Evolutionary conservation across 2,888 invertebrate genomes (phyloP).

Genomic region (Agonum fuliginosum): DNA sequence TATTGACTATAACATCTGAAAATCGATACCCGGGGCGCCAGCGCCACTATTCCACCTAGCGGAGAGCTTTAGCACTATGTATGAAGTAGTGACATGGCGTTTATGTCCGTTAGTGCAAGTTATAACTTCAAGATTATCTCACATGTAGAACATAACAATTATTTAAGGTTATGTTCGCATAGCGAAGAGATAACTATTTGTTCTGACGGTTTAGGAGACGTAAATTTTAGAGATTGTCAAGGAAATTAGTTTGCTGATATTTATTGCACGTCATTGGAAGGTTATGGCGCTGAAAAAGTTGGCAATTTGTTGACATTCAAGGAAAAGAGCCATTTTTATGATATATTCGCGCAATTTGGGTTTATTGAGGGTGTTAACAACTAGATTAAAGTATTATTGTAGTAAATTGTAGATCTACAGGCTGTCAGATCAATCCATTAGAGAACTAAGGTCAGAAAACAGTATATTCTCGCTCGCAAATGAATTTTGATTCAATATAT

Average conservation of each 20-base stretch:
- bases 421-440: too few relatives aligned
- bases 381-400: too few relatives aligned
- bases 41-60: neutral
- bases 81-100: conserved; percentile 9
- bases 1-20: conserved; percentile 40
- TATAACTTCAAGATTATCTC: conserved; percentile 37
- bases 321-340: too few relatives aligned
- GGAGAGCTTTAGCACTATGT: neutral
- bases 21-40: conserved; percentile 46
- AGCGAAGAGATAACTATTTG: conserved; percentile 19
- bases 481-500: too few relatives aligned
- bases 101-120: conserved; percentile 23
- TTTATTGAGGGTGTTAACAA: too few relatives aligned
- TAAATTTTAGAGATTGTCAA: neutral
- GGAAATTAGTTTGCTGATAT: neutral
- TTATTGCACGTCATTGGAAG: neutral
- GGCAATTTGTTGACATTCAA: too few relatives aligned
- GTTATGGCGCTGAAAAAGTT: neutral
- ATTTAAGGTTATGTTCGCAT: conserved; percentile 5
- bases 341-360: too few relatives aligned
- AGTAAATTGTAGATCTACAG: too few relatives aligned
- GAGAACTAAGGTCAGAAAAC: too few relatives aligned
- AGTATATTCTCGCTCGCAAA: too few relatives aligned
- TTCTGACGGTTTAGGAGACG: neutral
- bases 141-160: conserved; percentile 17